Percentiles rank a stretch among this genome's conserved stretches.
Evolutionary conservation across 2,888 invertebrate species (phyloP).

Genomic region (Trisateles emortualis): DNA sequence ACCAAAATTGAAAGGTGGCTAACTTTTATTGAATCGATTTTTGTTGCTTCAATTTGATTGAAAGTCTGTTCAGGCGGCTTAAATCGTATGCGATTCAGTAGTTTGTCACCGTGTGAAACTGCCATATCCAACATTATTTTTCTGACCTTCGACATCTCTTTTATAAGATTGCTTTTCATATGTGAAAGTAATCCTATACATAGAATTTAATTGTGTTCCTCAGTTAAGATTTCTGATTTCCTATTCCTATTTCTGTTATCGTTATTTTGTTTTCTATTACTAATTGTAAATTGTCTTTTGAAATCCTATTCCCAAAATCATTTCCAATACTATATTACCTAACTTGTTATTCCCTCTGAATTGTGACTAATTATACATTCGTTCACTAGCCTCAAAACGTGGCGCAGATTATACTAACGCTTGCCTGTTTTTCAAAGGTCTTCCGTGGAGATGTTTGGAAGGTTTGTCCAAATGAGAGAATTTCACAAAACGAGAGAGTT

Average conservation of each 20-base stretch:
- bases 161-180: constrained; percentile 11
- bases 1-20: no score
- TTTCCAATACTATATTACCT: constrained; percentile 18
- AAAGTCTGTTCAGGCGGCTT: no score
- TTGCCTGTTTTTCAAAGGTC: constrained; percentile 87
- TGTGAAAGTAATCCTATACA: background rate
- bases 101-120: no score
- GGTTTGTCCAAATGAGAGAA: constrained; percentile 87
- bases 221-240: background rate
- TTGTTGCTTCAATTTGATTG: no score
- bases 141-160: constrained; percentile 1
- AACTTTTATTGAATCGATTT: no score
- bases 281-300: background rate
- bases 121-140: no score
- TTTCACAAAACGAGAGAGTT: constrained; percentile 78
- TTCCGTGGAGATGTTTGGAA: constrained; percentile 89
- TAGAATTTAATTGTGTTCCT: background rate
- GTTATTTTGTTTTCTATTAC: background rate
- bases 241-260: background rate
- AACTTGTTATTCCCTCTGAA: constrained; percentile 33
- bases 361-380: constrained; percentile 61
- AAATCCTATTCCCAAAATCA: background rate
- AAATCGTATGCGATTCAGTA: no score
- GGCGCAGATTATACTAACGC: constrained; percentile 79
- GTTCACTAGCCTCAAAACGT: constrained; percentile 74